Conservation (phyloP, 2,888 invertebrate genomes). For the Melitaea athalia region DNA sequence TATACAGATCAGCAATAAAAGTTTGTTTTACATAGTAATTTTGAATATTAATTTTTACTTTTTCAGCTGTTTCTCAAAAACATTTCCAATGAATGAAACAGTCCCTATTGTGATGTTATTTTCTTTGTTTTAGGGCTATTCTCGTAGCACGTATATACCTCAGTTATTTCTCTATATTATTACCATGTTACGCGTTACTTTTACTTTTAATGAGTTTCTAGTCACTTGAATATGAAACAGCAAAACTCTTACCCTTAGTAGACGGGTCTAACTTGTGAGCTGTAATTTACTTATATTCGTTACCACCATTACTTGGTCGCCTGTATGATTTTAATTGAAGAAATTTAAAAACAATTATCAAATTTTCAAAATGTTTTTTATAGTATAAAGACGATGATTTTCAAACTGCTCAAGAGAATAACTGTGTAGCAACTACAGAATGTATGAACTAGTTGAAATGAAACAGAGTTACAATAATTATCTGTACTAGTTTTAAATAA, state of each 20-base stretch:
- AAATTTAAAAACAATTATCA: too few relatives aligned
- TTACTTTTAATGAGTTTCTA: constrained; percentile 12
- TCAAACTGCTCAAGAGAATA: too few relatives aligned
- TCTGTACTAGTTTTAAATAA: too few relatives aligned
- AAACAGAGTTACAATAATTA: too few relatives aligned
- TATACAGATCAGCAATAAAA: too few relatives aligned
- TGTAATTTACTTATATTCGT: neutral
- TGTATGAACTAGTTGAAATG: too few relatives aligned
- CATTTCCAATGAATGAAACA: neutral
- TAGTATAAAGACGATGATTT: too few relatives aligned
- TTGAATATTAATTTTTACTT: too few relatives aligned
- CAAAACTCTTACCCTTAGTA: neutral
- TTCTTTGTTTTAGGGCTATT: neutral
- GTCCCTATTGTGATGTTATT: neutral
- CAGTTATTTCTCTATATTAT: neutral
- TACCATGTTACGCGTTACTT: constrained; percentile 6
- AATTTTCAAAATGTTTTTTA: too few relatives aligned
- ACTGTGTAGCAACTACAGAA: too few relatives aligned
- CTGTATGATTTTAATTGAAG: neutral
- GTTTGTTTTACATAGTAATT: too few relatives aligned
- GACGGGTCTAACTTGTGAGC: neutral
- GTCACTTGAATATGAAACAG: neutral
- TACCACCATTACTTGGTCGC: neutral
- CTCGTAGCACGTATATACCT: neutral
- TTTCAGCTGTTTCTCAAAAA: neutral